These are phyloP conservation scores for Nasonia oneida DNA, from an alignment of 2,888 invertebrate species.

Conservation along the genomic window DNA sequence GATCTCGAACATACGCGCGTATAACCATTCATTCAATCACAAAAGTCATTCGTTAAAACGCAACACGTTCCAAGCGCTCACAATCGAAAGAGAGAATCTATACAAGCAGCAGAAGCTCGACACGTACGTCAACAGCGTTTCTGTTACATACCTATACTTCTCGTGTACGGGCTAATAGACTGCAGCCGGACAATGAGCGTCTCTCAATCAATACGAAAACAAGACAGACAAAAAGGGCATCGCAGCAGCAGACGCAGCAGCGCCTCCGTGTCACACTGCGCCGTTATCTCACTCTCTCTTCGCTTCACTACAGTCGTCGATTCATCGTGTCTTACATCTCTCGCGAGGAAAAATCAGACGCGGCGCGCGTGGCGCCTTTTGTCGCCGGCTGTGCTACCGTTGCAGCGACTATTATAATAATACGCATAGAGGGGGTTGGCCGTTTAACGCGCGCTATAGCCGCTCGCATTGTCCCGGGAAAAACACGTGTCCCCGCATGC, in stretches of 20 bases:
- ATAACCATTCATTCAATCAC: background rate
- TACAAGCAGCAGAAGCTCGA: background rate
- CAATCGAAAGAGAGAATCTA: background rate
- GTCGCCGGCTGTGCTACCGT: background rate
- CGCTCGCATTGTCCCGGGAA: slow-evolving; percentile 9
- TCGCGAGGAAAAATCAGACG: background rate
- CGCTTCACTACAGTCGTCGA: background rate
- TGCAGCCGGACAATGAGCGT: background rate
- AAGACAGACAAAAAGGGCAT: slow-evolving; percentile 13
- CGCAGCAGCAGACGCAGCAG: background rate
- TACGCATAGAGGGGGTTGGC: background rate
- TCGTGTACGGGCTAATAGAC: slow-evolving; percentile 4
- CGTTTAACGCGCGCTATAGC: slow-evolving; percentile 34
- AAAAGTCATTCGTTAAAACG: background rate
- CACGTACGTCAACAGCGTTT: too few species aligned
- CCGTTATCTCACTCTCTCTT: background rate
- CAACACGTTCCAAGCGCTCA: too few species aligned
- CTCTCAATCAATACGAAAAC: slow-evolving; percentile 21
- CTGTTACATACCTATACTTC: background rate
- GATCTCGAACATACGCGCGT: background rate
- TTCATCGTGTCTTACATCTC: background rate
- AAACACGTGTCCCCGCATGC: slow-evolving; percentile 38
- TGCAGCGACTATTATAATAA: background rate
- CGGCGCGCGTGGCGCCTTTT: background rate
- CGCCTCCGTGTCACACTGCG: background rate